A percentile compares a stretch with the other conserved stretches of the same genome.
Evolutionary conservation across 2,113 vertebrate genomes (phyloP).

Genomic region (Colistium nudipinnis): DNA sequence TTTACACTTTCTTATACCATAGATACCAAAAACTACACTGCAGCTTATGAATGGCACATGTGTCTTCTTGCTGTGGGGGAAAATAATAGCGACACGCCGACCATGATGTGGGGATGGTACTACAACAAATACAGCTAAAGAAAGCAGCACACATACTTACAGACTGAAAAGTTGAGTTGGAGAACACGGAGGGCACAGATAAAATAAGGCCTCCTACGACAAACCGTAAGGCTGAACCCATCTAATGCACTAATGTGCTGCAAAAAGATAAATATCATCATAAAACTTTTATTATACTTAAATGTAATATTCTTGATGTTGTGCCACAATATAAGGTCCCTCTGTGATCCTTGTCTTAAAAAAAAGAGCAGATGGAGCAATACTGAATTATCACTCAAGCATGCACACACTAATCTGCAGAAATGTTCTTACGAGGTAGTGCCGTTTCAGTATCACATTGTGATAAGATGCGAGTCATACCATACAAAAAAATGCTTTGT

Average conservation of each 20-base stretch:
- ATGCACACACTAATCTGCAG: not conserved
- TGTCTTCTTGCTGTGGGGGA: not conserved
- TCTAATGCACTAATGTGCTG: not conserved
- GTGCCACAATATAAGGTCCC: not conserved
- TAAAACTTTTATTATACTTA: not conserved
- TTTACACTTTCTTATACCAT: not conserved
- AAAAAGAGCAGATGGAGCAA: not conserved
- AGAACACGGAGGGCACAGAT: not conserved
- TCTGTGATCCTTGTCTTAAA: not conserved
- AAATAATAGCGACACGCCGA: too few species aligned
- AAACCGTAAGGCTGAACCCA: not conserved
- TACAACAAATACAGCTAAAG: too few species aligned
- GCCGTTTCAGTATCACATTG: too few species aligned
- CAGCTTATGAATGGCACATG: too few species aligned
- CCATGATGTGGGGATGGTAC: too few species aligned
- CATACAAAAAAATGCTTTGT: slow-evolving; percentile 1
- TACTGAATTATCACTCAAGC: not conserved
- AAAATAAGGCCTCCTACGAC: not conserved
- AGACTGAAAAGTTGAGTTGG: not conserved
- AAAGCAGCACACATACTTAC: not conserved
- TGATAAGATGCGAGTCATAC: not conserved
- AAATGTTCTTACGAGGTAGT: not conserved
- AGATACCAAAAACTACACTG: not conserved
- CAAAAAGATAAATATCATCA: not conserved
- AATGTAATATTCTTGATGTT: not conserved